phyloP scores from a whole-genome alignment of 2,888 invertebrate genomes.

The Callyntrura guangdongensis region DNA sequence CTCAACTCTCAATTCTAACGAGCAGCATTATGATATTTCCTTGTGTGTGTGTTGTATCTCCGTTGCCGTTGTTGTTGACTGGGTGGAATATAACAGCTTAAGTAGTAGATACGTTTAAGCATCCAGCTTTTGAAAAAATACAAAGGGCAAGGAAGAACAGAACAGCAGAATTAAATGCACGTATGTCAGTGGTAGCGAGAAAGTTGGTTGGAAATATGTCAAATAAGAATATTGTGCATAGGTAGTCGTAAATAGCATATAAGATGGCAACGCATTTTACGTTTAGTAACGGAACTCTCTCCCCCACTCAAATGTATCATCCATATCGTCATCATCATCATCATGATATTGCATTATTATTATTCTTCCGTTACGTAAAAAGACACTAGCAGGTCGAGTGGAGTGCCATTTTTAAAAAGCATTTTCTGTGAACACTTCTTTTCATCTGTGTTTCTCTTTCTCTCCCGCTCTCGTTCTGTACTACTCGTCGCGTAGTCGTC shows the following conservation, averaged over 20 bases:
- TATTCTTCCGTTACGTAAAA: not conserved
- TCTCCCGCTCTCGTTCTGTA: not conserved
- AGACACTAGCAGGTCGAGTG: not conserved
- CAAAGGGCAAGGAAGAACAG: too few relatives aligned
- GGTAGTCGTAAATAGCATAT: too few relatives aligned
- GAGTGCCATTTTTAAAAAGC: not conserved
- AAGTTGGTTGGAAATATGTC: slow-evolving; percentile 11
- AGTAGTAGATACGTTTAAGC: too few relatives aligned
- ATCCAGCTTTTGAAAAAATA: too few relatives aligned
- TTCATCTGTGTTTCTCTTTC: not conserved
- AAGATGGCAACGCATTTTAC: too few relatives aligned
- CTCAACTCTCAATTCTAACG: too few relatives aligned
- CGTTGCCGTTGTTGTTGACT: too few relatives aligned
- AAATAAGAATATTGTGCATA: not conserved
- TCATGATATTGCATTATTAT: not conserved
- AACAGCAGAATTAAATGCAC: too few relatives aligned
- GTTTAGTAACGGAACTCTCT: not conserved
- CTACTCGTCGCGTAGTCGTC: not conserved
- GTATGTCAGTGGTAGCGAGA: not conserved
- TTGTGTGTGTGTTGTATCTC: too few relatives aligned
- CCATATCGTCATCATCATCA: not conserved
- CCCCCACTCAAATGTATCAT: not conserved
- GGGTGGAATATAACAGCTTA: too few relatives aligned
- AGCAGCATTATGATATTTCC: too few relatives aligned
- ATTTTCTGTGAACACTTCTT: not conserved